Conservation (phyloP, 53 echinoderm and acorn worm species). For the Henricia sp. region DNA sequence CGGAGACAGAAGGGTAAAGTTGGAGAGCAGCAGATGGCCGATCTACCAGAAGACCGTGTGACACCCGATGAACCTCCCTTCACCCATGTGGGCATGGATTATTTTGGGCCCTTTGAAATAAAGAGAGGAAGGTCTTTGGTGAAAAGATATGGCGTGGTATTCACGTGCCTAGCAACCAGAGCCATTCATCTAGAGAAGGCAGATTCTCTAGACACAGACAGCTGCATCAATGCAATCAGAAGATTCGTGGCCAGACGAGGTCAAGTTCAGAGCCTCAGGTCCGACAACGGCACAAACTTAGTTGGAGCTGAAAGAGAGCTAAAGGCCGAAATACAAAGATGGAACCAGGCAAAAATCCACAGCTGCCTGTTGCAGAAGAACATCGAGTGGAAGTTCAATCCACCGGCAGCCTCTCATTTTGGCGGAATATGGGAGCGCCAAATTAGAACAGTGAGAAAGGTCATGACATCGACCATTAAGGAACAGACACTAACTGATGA, state of each 20-base stretch:
- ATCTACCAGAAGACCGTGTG: conserved; percentile 6
- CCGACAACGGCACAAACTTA: conserved; percentile 72
- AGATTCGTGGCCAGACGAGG: conserved; percentile 72
- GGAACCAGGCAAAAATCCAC: conserved; percentile 67
- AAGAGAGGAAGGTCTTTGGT: conserved; percentile 37
- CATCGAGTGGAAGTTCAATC: conserved; percentile 70
- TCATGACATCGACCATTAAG: too few species aligned
- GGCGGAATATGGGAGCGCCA: conserved; percentile 75
- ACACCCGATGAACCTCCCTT: conserved; percentile 27
- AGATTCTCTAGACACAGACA: conserved; percentile 67
- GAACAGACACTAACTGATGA: too few species aligned
- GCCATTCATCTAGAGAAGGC: conserved; percentile 73
- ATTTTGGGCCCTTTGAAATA: conserved; percentile 61
- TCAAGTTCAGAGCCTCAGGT: conserved; percentile 45
- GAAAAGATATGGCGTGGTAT: conserved; percentile 68
- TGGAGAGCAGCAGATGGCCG: conserved; percentile 13
- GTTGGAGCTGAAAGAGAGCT: conserved; percentile 65
- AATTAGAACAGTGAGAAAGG: conserved; percentile 67
- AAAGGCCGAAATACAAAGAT: conserved; percentile 32
- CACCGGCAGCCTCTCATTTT: conserved; percentile 67
- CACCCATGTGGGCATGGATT: conserved; percentile 44
- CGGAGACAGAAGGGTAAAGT: neutral
- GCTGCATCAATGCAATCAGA: conserved; percentile 61
- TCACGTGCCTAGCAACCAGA: conserved; percentile 26
- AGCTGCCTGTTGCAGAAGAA: conserved; percentile 52